These are phyloP conservation scores for Prunella strophiata DNA, from an alignment of 2,797 vertebrate genomes.

Conservation along the genomic window DNA sequence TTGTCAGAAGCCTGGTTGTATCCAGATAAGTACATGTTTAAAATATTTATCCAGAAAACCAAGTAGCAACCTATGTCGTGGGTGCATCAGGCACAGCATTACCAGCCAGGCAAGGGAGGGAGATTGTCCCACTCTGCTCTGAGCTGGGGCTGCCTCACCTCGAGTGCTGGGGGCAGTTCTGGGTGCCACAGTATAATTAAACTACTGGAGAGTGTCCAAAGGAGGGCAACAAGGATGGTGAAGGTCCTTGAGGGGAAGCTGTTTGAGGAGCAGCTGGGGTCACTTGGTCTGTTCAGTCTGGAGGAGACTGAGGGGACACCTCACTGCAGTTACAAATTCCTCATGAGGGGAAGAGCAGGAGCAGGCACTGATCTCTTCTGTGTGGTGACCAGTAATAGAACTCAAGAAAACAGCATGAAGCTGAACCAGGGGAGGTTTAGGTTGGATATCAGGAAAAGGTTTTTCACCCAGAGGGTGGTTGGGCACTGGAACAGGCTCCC, in stretches of 20 bases:
- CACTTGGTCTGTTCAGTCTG: not conserved
- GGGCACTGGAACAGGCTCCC: not conserved
- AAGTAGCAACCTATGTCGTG: not conserved
- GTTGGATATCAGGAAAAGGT: no score
- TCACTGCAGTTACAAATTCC: rapidly evolving
- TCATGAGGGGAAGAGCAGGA: rapidly evolving
- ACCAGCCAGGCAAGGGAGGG: rapidly evolving
- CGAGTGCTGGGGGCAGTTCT: rapidly evolving
- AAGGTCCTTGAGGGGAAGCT: rapidly evolving
- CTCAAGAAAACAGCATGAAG: not conserved
- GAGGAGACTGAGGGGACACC: not conserved
- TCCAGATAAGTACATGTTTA: not conserved
- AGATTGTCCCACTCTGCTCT: not conserved
- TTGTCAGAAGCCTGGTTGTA: not conserved
- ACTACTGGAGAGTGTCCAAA: not conserved
- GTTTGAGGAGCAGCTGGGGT: rapidly evolving
- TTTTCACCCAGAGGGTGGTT: rapidly evolving
- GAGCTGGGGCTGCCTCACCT: rapidly evolving
- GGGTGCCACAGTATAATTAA: not conserved
- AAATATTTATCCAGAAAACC: not conserved
- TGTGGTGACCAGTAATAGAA: not conserved
- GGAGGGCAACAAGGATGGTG: rapidly evolving
- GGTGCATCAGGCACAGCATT: not conserved
- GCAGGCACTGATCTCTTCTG: not conserved
- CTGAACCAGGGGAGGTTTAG: no score